Conservation (phyloP, 2,797 vertebrate species). For the Sebastes steindachneri region DNA sequence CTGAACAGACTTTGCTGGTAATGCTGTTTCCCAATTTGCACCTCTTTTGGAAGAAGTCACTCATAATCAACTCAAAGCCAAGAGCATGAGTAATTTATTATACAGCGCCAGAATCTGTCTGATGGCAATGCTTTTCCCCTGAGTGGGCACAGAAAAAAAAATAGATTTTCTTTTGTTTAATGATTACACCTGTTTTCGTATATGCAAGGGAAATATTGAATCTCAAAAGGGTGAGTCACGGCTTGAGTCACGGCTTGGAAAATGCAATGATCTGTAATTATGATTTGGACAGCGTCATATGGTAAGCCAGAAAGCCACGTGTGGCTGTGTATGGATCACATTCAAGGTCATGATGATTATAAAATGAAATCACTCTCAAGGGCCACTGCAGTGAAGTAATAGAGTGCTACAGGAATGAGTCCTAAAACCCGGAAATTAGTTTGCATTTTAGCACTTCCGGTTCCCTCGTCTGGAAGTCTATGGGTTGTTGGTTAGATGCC, state of each 20-base stretch:
- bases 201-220: constrained; percentile 1
- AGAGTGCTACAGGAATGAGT: not conserved
- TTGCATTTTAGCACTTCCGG: no score
- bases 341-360: not conserved
- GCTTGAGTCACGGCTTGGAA: constrained; percentile 3
- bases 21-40: constrained; percentile 53
- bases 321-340: not conserved
- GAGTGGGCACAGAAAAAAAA: not conserved
- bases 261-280: constrained; percentile 10
- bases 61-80: constrained; percentile 50
- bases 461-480: no score
- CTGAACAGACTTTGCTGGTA: constrained; percentile 15
- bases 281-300: not conserved
- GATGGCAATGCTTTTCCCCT: constrained; percentile 21
- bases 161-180: not conserved
- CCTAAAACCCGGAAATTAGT: no score
- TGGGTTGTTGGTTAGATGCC: no score
- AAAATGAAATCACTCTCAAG: not conserved
- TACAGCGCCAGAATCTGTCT: constrained; percentile 2
- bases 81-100: constrained; percentile 31
- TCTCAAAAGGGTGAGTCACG: not conserved
- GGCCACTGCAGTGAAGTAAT: not conserved
- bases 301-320: not conserved
- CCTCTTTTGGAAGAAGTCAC: constrained; percentile 35
- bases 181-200: constrained; percentile 19